phyloP scores from a whole-genome alignment of 2,797 vertebrate genomes.

The Megalops cyprinoides region DNA sequence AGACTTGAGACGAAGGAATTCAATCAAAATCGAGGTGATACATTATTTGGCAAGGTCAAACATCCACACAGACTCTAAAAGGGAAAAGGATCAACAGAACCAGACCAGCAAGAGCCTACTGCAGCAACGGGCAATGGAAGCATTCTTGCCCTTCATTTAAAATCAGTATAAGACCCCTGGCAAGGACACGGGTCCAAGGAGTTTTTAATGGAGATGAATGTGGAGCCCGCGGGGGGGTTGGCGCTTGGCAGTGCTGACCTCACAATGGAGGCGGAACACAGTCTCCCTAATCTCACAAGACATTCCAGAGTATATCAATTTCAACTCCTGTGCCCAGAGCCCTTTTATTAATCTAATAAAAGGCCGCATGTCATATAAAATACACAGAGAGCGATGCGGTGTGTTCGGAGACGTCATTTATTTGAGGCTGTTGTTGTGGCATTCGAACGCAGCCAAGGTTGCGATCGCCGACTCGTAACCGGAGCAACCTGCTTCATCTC shows the following conservation, averaged over 20 bases:
- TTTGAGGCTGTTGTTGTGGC: not conserved
- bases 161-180: not conserved
- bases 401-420: not conserved
- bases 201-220: conserved; percentile 6
- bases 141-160: not conserved
- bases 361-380: conserved; percentile 9
- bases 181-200: not conserved
- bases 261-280: not conserved
- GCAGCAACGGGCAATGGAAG: too few species aligned
- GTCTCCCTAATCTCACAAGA: too few species aligned
- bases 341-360: conserved; percentile 3
- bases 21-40: too few species aligned
- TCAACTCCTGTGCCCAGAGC: not conserved
- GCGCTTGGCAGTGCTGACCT: not conserved
- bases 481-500: not conserved
- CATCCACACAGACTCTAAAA: too few species aligned
- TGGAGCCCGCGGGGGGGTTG: not conserved
- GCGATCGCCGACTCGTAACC: not conserved
- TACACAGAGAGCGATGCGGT: conserved; percentile 3
- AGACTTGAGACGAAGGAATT: too few species aligned
- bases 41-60: too few species aligned
- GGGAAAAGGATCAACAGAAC: too few species aligned
- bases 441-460: not conserved
- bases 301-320: conserved; percentile 11
- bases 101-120: too few species aligned